phyloP scores from a whole-genome alignment of 53 echinoderm and acorn worm genomes.

The Holothuria leucospilota region DNA sequence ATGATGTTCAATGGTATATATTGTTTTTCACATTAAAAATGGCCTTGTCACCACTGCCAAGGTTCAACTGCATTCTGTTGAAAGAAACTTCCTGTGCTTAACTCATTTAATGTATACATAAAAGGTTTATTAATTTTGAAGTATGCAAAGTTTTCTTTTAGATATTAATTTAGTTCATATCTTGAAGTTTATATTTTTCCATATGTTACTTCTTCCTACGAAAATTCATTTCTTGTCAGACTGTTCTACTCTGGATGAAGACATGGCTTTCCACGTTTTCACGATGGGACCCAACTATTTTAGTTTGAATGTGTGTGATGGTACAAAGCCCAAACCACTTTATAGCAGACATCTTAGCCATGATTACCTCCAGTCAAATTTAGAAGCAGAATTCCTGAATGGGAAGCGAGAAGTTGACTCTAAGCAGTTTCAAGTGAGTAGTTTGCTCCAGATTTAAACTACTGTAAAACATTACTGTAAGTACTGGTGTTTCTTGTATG shows the following conservation, averaged over 20 bases:
- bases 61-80: no score
- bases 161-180: no score
- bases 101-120: no score
- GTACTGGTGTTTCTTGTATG: no score
- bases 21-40: no score
- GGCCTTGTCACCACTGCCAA: no score
- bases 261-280: slow-evolving; percentile 80
- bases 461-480: no score
- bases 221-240: not conserved
- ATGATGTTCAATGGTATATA: slow-evolving; percentile 30
- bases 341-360: slow-evolving; percentile 82
- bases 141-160: no score
- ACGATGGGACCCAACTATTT: slow-evolving; percentile 88
- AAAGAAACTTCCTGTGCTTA: no score
- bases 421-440: slow-evolving; percentile 77
- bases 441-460: no score
- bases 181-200: not conserved
- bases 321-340: slow-evolving; percentile 72
- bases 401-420: slow-evolving; percentile 86
- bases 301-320: slow-evolving; percentile 84
- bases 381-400: slow-evolving; percentile 78
- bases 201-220: not conserved
- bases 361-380: slow-evolving; percentile 75
- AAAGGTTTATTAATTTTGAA: no score
- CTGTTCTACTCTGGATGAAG: slow-evolving; percentile 12